These are phyloP conservation scores for Chloroclystis v-ata DNA, from an alignment of 2,888 invertebrate genomes.

Conservation along the genomic window DNA sequence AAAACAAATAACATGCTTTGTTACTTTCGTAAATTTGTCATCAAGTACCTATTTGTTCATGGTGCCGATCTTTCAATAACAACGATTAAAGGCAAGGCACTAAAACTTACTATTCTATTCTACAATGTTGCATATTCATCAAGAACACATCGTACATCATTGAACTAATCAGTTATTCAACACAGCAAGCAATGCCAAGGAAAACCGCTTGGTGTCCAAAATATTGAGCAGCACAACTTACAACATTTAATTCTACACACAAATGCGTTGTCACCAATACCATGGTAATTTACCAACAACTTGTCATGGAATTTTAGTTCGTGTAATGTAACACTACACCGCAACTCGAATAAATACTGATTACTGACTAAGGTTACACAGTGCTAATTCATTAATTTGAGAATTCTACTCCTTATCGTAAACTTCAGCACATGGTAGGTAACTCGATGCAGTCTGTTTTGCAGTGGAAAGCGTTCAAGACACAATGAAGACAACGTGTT, in stretches of 20 bases:
- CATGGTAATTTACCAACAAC: slow-evolving; percentile 21
- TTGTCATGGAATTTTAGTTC: slow-evolving; percentile 25
- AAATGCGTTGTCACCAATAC: slow-evolving; percentile 20
- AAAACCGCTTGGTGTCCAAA: slow-evolving; percentile 11
- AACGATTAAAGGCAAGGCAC: slow-evolving; percentile 14
- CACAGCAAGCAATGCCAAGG: slow-evolving; percentile 9
- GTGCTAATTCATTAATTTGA: slow-evolving; percentile 22
- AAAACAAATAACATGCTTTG: neutral
- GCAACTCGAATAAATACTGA: slow-evolving; percentile 41
- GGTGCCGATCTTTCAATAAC: neutral
- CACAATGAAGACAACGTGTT: neutral
- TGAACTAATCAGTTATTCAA: slow-evolving; percentile 9
- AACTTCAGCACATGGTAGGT: slow-evolving; percentile 43
- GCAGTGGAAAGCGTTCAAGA: neutral
- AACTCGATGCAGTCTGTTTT: slow-evolving; percentile 39
- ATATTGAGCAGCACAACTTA: slow-evolving; percentile 19
- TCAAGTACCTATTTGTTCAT: neutral
- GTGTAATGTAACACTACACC: slow-evolving; percentile 27
- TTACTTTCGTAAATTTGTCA: neutral
- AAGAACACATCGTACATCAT: neutral
- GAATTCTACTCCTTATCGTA: slow-evolving; percentile 24
- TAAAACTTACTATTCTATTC: slow-evolving; percentile 11
- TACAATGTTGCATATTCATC: slow-evolving; percentile 8
- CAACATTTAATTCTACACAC: slow-evolving; percentile 11
- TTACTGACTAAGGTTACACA: slow-evolving; percentile 38